These are phyloP conservation scores for Gasterosteus aculeatus DNA, from an alignment of 2,113 vertebrate species.

Conservation along the genomic window DNA sequence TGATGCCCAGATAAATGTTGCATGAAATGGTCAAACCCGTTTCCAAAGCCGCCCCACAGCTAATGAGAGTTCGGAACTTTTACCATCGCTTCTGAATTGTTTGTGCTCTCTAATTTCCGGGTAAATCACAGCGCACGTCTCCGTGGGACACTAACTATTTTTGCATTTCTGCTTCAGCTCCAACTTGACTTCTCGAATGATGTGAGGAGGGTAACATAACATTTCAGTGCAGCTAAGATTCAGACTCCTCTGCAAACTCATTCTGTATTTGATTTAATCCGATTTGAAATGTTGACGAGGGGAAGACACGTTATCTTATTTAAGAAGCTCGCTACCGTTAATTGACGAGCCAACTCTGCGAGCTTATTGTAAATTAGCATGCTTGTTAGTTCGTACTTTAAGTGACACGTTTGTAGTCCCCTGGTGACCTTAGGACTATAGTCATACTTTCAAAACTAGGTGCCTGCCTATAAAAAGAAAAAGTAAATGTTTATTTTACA, in stretches of 20 bases:
- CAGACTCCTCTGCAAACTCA: slow-evolving; percentile 13
- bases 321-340: neutral
- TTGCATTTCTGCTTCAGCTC: slow-evolving; percentile 31
- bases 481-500: too few species aligned
- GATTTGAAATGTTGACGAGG: slow-evolving; percentile 1
- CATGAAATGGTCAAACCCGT: slow-evolving; percentile 28
- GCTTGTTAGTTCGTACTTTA: neutral
- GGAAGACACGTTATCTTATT: neutral
- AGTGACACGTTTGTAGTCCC: neutral
- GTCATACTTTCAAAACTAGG: too few species aligned
- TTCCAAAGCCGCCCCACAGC: slow-evolving; percentile 19
- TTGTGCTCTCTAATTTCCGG: slow-evolving; percentile 1
- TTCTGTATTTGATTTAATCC: slow-evolving; percentile 32
- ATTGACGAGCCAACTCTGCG: neutral
- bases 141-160: slow-evolving; percentile 31
- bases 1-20: slow-evolving; percentile 12
- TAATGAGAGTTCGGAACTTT: slow-evolving; percentile 17
- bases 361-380: neutral
- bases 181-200: slow-evolving; percentile 32
- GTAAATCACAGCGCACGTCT: neutral
- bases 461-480: too few species aligned
- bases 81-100: slow-evolving; percentile 9
- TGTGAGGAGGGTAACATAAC: slow-evolving; percentile 44
- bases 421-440: too few species aligned
- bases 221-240: slow-evolving; percentile 40